These are phyloP conservation scores for Chironomus riparius DNA, from an alignment of 2,888 invertebrate species.

Conservation along the genomic window DNA sequence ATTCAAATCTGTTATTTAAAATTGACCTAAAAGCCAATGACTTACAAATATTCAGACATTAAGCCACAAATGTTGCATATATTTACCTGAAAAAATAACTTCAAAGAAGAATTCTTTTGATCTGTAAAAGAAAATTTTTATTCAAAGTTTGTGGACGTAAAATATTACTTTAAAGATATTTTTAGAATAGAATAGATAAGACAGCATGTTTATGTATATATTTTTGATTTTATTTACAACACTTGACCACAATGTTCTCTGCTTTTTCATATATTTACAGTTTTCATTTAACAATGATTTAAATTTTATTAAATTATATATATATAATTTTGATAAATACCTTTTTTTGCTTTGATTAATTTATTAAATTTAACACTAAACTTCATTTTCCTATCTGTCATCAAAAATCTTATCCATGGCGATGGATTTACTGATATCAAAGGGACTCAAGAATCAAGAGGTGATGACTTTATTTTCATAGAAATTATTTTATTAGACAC, in stretches of 20 bases:
- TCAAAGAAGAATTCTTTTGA: too few species aligned
- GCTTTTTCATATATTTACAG: background rate
- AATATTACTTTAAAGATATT: background rate
- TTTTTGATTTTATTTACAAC: constrained; percentile 8
- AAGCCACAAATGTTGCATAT: too few species aligned
- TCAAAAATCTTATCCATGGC: too few species aligned
- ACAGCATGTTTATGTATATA: background rate
- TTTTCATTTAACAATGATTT: background rate
- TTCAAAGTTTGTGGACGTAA: too few species aligned
- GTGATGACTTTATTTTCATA: too few species aligned
- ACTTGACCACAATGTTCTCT: background rate
- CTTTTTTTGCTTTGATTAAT: background rate
- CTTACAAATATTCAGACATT: too few species aligned
- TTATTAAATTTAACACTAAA: background rate
- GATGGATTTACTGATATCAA: too few species aligned
- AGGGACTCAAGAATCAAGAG: too few species aligned
- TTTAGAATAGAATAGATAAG: background rate
- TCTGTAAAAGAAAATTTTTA: too few species aligned
- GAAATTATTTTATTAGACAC: background rate
- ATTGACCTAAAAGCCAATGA: too few species aligned
- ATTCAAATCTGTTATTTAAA: too few species aligned
- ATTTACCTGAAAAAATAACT: too few species aligned
- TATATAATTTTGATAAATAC: background rate
- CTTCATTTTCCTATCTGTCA: background rate
- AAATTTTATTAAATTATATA: background rate